These are phyloP conservation scores for Grammomys surdaster DNA, from an alignment of 2,113 vertebrate species.

Conservation along the genomic window DNA sequence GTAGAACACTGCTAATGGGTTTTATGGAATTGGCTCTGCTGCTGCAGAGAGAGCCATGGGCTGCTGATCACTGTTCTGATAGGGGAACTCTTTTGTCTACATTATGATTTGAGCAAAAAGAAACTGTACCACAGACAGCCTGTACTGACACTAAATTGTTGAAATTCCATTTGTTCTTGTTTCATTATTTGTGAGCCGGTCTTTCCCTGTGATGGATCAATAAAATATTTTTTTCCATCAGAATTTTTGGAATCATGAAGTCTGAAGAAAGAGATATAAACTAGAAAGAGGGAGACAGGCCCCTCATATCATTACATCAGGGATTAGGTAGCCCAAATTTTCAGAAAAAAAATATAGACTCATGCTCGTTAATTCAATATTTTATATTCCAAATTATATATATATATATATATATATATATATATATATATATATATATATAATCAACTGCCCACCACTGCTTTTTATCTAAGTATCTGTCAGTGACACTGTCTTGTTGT, in stretches of 20 bases:
- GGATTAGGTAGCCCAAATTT: background rate
- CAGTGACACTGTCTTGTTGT: background rate
- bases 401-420: background rate
- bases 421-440: background rate
- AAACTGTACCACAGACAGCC: background rate
- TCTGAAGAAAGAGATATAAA: background rate
- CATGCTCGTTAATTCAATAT: background rate
- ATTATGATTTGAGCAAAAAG: constrained; percentile 11
- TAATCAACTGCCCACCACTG: background rate
- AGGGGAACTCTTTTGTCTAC: background rate
- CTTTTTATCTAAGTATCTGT: constrained; percentile 27
- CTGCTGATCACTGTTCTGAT: background rate
- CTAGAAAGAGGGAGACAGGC: background rate
- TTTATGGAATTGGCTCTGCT: constrained; percentile 32
- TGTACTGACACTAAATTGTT: background rate
- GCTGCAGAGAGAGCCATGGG: background rate
- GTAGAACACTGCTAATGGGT: constrained; percentile 2
- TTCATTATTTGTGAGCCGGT: background rate
- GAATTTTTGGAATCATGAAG: background rate
- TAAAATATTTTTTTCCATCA: background rate
- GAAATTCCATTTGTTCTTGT: constrained; percentile 12
- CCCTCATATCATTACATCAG: background rate
- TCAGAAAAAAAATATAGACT: constrained; percentile 10
- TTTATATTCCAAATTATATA: background rate
- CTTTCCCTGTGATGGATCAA: background rate